Base-by-base conservation (phyloP, 1,140 invertebrate genomes). In the Armadillidium nasatum region DNA sequence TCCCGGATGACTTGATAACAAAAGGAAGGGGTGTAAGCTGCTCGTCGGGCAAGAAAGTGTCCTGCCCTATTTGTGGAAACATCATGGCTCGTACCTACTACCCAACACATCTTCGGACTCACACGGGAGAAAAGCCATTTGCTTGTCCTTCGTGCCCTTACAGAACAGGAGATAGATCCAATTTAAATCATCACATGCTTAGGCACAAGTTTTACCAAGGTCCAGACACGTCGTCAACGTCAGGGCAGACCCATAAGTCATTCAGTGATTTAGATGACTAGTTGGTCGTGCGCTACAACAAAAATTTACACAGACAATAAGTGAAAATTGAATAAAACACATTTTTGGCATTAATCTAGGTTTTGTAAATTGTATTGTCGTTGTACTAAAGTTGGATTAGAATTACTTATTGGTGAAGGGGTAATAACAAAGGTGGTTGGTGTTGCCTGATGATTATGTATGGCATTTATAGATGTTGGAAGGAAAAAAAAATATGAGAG, bases 91-190 rank as follows among this genome's bases (percentile, higher is more conserved):
- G 78, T 66, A 81, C 78, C 9, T 81, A 81, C 74, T 74, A 78
- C 67, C 76, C 78, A 43, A 79, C 78, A n/a, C 80, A 81, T 70
- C 73, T 81, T 43, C 78, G 80, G 43, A 76, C 77, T 15, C 80
- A 81, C 77, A 81, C 80, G 19, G 80, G 80, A 11, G 80, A 77
- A 72, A 79, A 79, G 44, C 80, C 80, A 10, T 79, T 79, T 75
- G 80, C 78, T 22, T 81, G 80, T 76, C 72, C 80, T 22, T 76
- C 77, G 43, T 81, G 80, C 76, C 70, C 80, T 4, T 80, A 80
- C 54, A 46, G 79, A 19, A 80, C 79, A n/a, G 79, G 76, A 19
- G 79, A 80, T 66, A 33, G 79, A 19, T 80, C 79, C 33, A 80
- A 80, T 73, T 72, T 80, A 21, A 80, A 80, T 60, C 79, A 80